phyloP scores from a whole-genome alignment of 2,113 vertebrate species.

The Cyrtonyx montezumae region DNA sequence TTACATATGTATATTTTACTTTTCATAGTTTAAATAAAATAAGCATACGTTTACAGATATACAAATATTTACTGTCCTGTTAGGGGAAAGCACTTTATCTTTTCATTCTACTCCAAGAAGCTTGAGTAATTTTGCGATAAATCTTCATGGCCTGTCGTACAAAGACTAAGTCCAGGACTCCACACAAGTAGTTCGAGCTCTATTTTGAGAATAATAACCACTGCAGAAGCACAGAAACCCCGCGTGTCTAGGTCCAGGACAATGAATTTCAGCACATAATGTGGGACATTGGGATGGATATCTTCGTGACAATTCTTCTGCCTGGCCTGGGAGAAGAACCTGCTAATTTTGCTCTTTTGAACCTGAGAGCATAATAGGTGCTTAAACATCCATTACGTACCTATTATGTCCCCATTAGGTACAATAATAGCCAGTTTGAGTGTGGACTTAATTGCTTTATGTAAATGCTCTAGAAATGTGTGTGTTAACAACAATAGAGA shows the following conservation, averaged over 20 bases:
- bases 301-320: not conserved
- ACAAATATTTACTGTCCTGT: not conserved
- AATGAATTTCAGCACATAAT: not conserved
- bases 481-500: slow-evolving; percentile 44
- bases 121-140: not conserved
- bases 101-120: not conserved
- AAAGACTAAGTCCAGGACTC: not conserved
- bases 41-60: not conserved
- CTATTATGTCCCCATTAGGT: slow-evolving; percentile 48
- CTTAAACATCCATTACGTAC: slow-evolving; percentile 32
- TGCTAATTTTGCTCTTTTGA: slow-evolving; percentile 39
- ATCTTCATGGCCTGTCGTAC: not conserved
- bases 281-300: not conserved
- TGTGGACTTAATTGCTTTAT: slow-evolving; percentile 44
- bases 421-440: slow-evolving; percentile 31
- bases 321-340: not conserved
- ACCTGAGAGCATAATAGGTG: not conserved
- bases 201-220: not conserved
- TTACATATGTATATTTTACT: not conserved
- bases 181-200: not conserved
- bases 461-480: slow-evolving; percentile 52
- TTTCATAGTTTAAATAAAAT: not conserved
- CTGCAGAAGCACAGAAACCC: not conserved
- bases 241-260: not conserved
- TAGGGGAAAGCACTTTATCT: not conserved